Conservation (phyloP, 2,113 vertebrate species). For the Myrmecophaga tridactyla region DNA sequence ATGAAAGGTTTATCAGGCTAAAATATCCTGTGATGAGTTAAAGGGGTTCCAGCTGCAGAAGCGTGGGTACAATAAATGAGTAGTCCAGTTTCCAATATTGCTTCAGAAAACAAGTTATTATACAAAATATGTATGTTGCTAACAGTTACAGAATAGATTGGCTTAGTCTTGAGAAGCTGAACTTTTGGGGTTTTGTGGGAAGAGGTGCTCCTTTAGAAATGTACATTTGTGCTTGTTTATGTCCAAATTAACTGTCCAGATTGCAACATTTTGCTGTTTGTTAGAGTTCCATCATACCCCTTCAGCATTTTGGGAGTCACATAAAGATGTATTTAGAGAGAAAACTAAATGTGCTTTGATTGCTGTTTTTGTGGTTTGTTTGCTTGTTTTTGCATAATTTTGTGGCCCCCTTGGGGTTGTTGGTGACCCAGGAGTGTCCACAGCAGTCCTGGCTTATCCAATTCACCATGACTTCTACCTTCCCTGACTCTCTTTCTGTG, state of each 20-base stretch:
- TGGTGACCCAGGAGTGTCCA: not conserved
- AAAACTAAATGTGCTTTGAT: not conserved
- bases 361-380: not conserved
- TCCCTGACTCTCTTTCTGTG: not conserved
- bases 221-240: not conserved
- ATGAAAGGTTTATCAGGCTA: conserved; percentile 15
- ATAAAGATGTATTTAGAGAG: not conserved
- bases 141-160: not conserved
- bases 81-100: not conserved
- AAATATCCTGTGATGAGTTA: conserved; percentile 1
- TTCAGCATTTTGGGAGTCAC: not conserved
- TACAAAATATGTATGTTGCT: not conserved
- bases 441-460: not conserved
- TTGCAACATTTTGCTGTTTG: not conserved
- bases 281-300: not conserved
- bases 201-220: not conserved
- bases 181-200: not conserved
- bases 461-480: not conserved
- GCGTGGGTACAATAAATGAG: not conserved
- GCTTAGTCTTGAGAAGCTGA: not conserved
- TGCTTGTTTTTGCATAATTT: not conserved
- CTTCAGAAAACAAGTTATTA: conserved; percentile 44
- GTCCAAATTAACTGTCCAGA: not conserved
- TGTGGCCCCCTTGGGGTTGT: not conserved
- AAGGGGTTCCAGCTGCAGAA: not conserved